Evolutionary conservation across 2,888 invertebrate species (phyloP).

Genomic region (Eutolmus rufibarbis): DNA sequence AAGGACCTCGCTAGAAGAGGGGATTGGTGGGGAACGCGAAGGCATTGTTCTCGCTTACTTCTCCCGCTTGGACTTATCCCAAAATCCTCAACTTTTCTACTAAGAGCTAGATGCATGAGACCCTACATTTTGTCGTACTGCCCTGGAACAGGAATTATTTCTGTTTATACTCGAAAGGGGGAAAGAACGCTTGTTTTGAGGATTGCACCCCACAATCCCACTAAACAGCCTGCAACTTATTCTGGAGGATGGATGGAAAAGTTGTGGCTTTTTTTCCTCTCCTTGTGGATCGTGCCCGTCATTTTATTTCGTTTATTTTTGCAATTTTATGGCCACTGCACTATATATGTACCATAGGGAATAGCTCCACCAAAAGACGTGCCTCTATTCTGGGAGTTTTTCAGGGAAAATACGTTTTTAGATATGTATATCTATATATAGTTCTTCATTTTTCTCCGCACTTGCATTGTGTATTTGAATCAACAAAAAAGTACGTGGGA

Average conservation of each 20-base stretch:
- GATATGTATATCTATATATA: neutral
- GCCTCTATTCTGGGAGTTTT: neutral
- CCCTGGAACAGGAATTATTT: neutral
- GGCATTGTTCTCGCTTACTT: neutral
- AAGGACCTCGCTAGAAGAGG: neutral
- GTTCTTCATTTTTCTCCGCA: neutral
- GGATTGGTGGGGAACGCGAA: neutral
- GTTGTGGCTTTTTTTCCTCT: neutral
- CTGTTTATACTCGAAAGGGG: neutral
- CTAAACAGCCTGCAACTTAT: neutral
- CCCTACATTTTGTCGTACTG: neutral
- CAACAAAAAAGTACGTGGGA: neutral
- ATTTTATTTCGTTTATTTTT: conserved; percentile 3
- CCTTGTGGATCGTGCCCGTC: neutral
- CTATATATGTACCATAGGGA: neutral
- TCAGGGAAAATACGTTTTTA: neutral
- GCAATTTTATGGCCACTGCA: conserved; percentile 4
- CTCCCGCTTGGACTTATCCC: conserved; percentile 11
- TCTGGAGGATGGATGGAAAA: conserved; percentile 1
- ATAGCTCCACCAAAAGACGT: neutral
- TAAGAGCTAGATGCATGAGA: neutral
- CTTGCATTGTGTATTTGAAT: neutral
- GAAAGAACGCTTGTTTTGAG: neutral
- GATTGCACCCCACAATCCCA: neutral
- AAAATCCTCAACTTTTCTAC: neutral